Percentiles rank a stretch among this genome's conserved stretches.
Conservation (phyloP, 2,797 vertebrate species). For the Amniataba percoides region DNA sequence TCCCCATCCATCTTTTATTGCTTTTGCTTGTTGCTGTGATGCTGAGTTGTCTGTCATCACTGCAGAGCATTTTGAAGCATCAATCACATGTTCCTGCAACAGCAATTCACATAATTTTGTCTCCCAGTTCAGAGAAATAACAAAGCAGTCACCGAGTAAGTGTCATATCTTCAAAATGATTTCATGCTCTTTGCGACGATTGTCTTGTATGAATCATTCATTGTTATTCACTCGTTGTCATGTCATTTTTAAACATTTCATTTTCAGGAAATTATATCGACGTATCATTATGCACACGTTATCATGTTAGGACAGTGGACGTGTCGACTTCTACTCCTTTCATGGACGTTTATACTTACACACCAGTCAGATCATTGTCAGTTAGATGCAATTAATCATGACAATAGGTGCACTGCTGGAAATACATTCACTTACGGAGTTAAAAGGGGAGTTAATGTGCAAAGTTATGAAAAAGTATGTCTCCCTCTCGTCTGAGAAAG, state of each 20-base stretch:
- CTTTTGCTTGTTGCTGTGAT: background rate
- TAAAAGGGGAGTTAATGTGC: background rate
- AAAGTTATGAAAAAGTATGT: constrained; percentile 5
- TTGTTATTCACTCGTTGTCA: background rate
- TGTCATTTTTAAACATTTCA: background rate
- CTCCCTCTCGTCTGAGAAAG: background rate
- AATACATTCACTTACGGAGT: background rate
- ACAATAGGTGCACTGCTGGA: background rate
- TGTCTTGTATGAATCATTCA: background rate
- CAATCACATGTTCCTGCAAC: background rate
- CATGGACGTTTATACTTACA: background rate
- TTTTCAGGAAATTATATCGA: background rate
- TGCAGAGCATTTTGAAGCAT: constrained; percentile 13
- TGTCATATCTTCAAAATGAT: background rate
- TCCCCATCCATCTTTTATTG: constrained; percentile 1
- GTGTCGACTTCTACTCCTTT: background rate
- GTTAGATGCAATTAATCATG: constrained; percentile 4
- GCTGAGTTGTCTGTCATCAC: constrained; percentile 14
- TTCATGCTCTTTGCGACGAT: background rate
- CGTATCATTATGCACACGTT: background rate
- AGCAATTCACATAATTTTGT: constrained; percentile 17
- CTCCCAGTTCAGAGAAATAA: background rate
- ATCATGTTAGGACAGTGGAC: too few species aligned
- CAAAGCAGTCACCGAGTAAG: background rate
- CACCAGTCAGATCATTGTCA: background rate